Conservation (phyloP, 92 coral and sea anemone genomes). For the Siderastrea radians region DNA sequence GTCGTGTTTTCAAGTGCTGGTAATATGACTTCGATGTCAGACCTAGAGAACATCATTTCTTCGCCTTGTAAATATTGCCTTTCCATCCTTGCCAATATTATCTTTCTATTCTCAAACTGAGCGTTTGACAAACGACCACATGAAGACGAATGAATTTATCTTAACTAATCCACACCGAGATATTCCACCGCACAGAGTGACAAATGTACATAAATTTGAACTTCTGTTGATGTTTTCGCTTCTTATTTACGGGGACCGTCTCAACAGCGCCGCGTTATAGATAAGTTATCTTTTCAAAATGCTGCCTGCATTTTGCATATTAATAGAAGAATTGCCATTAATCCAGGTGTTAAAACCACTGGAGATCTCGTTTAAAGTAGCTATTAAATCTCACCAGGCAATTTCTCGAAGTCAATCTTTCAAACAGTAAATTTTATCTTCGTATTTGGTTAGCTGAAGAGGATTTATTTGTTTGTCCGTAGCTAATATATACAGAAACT, state of each 20-base stretch:
- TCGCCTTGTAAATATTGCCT: constrained; percentile 23
- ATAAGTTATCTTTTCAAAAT: neutral
- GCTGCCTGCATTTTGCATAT: constrained; percentile 30
- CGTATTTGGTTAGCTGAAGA: neutral
- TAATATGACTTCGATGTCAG: constrained; percentile 30
- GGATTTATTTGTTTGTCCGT: neutral
- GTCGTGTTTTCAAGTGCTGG: constrained; percentile 41
- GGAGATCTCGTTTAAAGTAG: neutral
- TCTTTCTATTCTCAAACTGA: neutral
- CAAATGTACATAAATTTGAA: neutral
- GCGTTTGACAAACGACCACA: constrained; percentile 1
- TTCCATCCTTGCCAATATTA: constrained; percentile 17
- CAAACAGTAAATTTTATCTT: neutral
- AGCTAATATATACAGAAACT: constrained; percentile 7
- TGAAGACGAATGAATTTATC: neutral
- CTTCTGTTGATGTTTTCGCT: neutral
- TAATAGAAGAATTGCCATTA: neutral
- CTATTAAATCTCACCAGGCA: neutral
- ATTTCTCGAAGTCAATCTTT: neutral
- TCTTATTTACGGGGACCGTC: constrained; percentile 9
- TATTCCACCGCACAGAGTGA: neutral
- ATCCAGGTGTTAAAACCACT: neutral
- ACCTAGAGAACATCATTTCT: constrained; percentile 20
- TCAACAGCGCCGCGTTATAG: neutral
- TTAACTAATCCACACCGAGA: neutral